A percentile compares a stretch with the other conserved stretches of the same genome.
Evolutionary conservation across 2,113 vertebrate species (phyloP).

Genomic region (Campylomormyrus numenius): DNA sequence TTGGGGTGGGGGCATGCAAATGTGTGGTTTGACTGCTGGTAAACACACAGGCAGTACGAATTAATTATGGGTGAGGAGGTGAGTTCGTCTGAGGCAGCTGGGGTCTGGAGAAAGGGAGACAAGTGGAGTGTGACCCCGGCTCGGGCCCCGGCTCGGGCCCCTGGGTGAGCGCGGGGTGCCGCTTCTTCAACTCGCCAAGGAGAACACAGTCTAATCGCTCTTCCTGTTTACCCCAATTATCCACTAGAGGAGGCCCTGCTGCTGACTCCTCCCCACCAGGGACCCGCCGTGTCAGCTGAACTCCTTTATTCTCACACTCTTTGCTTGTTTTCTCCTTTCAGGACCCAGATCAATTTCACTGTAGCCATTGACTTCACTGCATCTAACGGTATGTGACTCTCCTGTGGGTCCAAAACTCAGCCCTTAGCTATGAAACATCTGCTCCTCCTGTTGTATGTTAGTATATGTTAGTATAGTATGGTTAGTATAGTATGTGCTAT

Average conservation of each 20-base stretch:
- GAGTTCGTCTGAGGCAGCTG: neutral
- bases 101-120: neutral
- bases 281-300: neutral
- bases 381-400: slow-evolving; percentile 80
- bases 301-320: neutral
- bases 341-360: slow-evolving; percentile 94
- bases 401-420: neutral
- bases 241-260: slow-evolving; percentile 19
- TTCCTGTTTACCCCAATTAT: slow-evolving; percentile 27
- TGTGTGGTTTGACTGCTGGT: neutral
- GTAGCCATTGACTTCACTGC: slow-evolving; percentile 95
- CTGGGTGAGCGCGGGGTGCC: neutral
- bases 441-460: neutral
- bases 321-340: slow-evolving; percentile 40
- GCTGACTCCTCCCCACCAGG: neutral
- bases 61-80: neutral
- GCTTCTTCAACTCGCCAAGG: slow-evolving; percentile 2
- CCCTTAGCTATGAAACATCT: neutral
- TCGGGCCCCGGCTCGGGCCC: neutral
- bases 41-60: neutral
- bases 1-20: neutral
- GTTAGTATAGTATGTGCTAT: too few relatives aligned
- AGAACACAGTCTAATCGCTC: slow-evolving; percentile 4
- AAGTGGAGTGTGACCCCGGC: neutral
- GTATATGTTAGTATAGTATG: neutral